phyloP scores from a whole-genome alignment of 2,888 invertebrate species.

The Cyrtodaria siliqua region DNA sequence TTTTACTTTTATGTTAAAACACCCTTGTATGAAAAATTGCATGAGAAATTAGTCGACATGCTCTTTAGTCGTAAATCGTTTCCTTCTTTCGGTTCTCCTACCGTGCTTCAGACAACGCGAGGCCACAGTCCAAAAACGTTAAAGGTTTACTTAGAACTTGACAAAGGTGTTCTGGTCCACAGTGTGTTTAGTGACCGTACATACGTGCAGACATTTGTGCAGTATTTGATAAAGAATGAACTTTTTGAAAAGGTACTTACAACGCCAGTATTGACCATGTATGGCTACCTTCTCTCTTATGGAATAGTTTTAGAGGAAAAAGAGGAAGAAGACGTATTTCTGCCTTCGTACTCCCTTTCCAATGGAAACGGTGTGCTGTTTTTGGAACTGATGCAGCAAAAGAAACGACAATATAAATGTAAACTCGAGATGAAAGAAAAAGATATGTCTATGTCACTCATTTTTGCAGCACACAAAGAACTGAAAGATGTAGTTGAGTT shows the following conservation, averaged over 20 bases:
- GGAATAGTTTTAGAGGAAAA: constrained; percentile 6
- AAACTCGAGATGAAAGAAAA: neutral
- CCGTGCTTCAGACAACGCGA: constrained; percentile 10
- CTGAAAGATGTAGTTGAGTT: constrained; percentile 18
- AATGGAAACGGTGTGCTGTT: neutral
- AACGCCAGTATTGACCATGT: constrained; percentile 16
- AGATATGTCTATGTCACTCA: constrained; percentile 13
- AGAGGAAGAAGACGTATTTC: neutral
- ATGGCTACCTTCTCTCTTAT: constrained; percentile 24
- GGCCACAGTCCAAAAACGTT: constrained; percentile 10
- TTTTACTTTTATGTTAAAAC: constrained; percentile 26
- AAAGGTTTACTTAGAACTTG: neutral
- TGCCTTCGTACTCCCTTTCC: constrained; percentile 10
- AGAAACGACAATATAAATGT: neutral
- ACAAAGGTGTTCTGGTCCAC: constrained; percentile 15
- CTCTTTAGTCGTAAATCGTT: neutral
- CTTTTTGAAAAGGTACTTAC: neutral
- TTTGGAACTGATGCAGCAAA: constrained; percentile 5
- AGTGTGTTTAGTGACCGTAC: constrained; percentile 13
- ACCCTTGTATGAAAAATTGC: neutral
- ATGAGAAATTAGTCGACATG: neutral
- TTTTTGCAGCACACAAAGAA: constrained; percentile 23
- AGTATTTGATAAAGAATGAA: neutral
- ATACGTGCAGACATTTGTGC: constrained; percentile 13
- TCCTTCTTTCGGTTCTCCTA: neutral